Evolutionary conservation across 2,797 vertebrate species (phyloP).

Genomic region (Coilia nasus): DNA sequence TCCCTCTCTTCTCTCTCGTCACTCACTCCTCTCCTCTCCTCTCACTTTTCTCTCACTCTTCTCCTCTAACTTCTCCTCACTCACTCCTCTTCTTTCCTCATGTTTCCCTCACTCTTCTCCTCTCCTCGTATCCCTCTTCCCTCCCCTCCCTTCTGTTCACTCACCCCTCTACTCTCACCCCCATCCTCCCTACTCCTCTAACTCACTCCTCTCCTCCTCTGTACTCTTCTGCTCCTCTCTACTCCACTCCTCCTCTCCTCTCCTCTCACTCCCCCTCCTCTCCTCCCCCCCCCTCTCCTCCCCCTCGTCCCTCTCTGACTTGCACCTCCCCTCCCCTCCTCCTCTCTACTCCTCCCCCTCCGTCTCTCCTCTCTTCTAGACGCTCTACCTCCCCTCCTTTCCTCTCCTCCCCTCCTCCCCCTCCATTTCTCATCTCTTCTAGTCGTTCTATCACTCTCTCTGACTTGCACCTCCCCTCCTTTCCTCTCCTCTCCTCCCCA

Average conservation of each 20-base stretch:
- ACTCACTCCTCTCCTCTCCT: not conserved
- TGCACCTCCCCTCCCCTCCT: not conserved
- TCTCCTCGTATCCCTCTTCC: not conserved
- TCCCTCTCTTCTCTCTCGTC: not conserved
- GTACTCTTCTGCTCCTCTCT: not conserved
- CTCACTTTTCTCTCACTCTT: not conserved
- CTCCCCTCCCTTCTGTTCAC: not conserved
- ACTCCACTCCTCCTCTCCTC: not conserved
- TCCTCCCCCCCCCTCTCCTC: not conserved
- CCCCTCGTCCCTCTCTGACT: not conserved
- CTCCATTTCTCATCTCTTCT: no score
- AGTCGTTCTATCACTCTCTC: not conserved
- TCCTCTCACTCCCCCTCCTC: slow-evolving; percentile 19
- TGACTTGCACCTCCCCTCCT: not conserved
- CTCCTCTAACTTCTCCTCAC: not conserved
- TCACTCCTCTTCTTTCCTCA: not conserved
- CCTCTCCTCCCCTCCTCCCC: no score
- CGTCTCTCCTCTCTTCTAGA: not conserved
- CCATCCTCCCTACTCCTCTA: not conserved
- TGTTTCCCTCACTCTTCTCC: not conserved
- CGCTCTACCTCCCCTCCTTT: not conserved
- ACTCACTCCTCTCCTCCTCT: not conserved
- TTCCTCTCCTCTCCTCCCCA: no score
- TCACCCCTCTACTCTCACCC: no score
- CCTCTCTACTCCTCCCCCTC: not conserved